A percentile compares a stretch with the other conserved stretches of the same genome.
phyloP scores from a whole-genome alignment of 2,888 invertebrate genomes.

The Celastrina argiolus region DNA sequence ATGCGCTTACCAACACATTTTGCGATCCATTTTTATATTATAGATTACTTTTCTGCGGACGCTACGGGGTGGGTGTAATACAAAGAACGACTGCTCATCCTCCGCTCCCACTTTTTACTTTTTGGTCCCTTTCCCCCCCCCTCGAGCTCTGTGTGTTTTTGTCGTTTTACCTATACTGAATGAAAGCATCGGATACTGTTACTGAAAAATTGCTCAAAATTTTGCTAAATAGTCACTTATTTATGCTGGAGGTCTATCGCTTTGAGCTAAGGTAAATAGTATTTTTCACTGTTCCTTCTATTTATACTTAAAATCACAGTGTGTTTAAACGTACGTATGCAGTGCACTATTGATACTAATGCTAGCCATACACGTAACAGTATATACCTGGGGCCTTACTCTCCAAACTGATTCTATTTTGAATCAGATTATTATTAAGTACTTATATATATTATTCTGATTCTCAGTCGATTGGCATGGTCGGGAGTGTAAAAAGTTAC shows the following conservation, averaged over 20 bases:
- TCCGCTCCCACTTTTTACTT: constrained; percentile 59
- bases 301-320: too few relatives aligned
- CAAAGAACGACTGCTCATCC: constrained; percentile 69
- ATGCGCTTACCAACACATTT: too few relatives aligned
- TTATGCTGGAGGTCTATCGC: background rate
- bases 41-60: constrained; percentile 35
- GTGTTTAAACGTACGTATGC: too few relatives aligned
- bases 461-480: too few relatives aligned
- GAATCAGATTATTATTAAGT: too few relatives aligned
- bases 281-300: background rate
- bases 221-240: constrained; percentile 20
- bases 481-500: too few relatives aligned
- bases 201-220: constrained; percentile 23
- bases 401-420: too few relatives aligned
- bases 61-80: constrained; percentile 51
- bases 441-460: too few relatives aligned
- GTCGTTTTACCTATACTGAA: constrained; percentile 30
- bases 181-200: constrained; percentile 25
- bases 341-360: too few relatives aligned
- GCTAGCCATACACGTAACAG: too few relatives aligned
- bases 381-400: too few relatives aligned
- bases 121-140: constrained; percentile 45
- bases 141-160: constrained; percentile 37
- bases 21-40: too few relatives aligned
- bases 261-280: background rate